These are phyloP conservation scores for Platalea minor DNA, from an alignment of 2,797 vertebrate species.

Conservation along the genomic window DNA sequence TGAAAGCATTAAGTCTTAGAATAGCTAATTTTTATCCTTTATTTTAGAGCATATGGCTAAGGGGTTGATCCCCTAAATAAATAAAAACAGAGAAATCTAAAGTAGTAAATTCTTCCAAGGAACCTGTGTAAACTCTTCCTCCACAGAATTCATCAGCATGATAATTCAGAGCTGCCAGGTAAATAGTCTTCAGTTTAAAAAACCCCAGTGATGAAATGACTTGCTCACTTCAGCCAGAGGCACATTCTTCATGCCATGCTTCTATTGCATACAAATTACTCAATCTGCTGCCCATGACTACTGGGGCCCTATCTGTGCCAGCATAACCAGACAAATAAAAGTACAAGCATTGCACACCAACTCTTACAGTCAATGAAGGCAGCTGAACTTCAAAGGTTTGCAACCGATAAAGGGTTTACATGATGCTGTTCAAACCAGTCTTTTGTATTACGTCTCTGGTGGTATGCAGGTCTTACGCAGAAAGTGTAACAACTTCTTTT, in stretches of 20 bases:
- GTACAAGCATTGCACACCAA: accelerated
- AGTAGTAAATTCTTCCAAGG: neutral
- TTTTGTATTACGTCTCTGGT: neutral
- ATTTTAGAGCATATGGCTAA: neutral
- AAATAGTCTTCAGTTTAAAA: neutral
- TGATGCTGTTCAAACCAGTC: neutral
- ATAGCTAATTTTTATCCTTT: neutral
- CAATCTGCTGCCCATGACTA: neutral
- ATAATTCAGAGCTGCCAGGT: neutral
- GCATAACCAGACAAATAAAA: neutral
- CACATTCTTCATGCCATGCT: neutral
- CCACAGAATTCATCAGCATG: neutral
- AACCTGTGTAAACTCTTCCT: neutral
- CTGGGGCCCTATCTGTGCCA: neutral
- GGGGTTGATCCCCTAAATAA: neutral
- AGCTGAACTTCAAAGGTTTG: neutral
- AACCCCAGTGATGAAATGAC: neutral
- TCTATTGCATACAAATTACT: neutral
- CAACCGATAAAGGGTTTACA: neutral
- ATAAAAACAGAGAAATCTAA: neutral
- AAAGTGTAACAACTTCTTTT: neutral
- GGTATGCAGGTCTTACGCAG: accelerated
- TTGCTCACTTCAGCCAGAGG: neutral
- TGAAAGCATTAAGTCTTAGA: neutral
- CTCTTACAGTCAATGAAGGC: neutral